Conservation (phyloP, 2,888 invertebrate genomes). For the Acheta domesticus region DNA sequence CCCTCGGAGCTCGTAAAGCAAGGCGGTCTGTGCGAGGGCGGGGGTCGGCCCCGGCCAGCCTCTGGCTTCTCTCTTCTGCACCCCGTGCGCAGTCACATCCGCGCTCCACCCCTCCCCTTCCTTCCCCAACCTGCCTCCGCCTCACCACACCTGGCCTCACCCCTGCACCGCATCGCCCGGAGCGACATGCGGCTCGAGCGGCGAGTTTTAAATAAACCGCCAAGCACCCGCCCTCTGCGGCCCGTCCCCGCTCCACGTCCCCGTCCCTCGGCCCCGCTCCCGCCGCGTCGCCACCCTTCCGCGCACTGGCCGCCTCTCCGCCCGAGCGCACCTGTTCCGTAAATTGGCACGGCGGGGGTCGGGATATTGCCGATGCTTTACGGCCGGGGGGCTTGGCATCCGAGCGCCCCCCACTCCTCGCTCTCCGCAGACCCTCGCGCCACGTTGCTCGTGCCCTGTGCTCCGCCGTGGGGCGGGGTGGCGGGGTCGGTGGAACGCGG, state of each 20-base stretch:
- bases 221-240: background rate
- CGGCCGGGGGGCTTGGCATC: background rate
- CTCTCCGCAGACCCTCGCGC: background rate
- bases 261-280: background rate
- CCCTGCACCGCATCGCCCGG: background rate
- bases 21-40: no score
- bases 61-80: no score
- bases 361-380: constrained; percentile 18
- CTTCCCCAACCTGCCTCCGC: background rate
- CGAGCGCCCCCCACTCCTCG: background rate
- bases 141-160: background rate
- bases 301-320: background rate
- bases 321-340: constrained; percentile 10
- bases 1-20: no score
- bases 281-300: background rate
- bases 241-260: background rate
- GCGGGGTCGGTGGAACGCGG: no score
- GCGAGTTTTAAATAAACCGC: constrained; percentile 7
- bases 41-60: no score
- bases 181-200: background rate
- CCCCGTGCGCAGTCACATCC: no score
- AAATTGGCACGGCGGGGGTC: background rate
- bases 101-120: background rate
- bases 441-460: no score
- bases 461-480: no score